Conservation (phyloP, 2,797 vertebrate species). For the Parotocinclus haroldoi region DNA sequence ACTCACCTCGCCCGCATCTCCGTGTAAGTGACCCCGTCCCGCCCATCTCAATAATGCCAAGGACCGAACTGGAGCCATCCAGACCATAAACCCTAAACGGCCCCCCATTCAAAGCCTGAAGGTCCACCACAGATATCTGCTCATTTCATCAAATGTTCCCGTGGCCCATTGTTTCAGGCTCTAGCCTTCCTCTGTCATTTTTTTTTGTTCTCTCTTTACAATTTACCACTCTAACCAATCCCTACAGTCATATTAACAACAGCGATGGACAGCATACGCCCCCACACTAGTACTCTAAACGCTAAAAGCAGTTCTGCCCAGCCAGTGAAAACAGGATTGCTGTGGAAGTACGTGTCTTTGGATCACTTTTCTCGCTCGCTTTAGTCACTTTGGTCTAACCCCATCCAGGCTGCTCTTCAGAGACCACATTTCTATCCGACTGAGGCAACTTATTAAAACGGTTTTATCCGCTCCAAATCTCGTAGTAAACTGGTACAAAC, state of each 20-base stretch:
- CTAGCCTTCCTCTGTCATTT: too few relatives aligned
- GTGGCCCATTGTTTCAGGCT: too few relatives aligned
- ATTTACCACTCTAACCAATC: too few relatives aligned
- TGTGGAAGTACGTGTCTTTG: constrained; percentile 32
- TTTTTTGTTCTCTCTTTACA: too few relatives aligned
- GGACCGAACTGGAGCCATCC: constrained; percentile 40
- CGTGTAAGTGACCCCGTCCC: constrained; percentile 76
- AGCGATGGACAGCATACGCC: neutral
- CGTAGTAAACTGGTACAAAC: constrained; percentile 7
- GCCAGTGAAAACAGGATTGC: constrained; percentile 8
- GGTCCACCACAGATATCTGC: neutral
- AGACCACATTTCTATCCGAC: constrained; percentile 3
- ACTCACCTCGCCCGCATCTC: constrained; percentile 78
- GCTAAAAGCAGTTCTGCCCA: constrained; percentile 4
- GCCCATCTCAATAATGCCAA: constrained; percentile 49
- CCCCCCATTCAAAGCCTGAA: constrained; percentile 7
- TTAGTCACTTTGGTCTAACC: neutral
- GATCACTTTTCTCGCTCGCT: constrained; percentile 30
- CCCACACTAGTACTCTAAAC: constrained; percentile 1
- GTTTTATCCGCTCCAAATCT: neutral
- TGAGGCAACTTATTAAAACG: neutral
- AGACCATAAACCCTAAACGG: constrained; percentile 10
- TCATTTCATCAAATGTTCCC: too few relatives aligned
- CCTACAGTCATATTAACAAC: neutral
- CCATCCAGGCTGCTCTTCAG: constrained; percentile 9